Base-by-base conservation (phyloP, 2,113 vertebrate genomes). In the Channa argus region DNA sequence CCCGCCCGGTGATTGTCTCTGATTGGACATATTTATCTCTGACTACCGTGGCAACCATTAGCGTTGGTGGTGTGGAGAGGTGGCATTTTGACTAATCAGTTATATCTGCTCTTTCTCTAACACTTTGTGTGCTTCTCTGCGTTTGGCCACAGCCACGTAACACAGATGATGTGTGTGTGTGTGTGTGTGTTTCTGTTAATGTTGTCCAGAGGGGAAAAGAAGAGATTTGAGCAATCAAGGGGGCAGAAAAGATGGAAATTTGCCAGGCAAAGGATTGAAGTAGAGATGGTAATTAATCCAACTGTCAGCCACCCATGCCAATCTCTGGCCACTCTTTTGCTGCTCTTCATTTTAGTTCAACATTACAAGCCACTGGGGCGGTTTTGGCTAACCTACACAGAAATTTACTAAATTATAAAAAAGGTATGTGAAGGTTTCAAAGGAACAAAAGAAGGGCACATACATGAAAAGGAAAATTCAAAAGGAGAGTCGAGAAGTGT, bases 11-110 rank as follows among this genome's bases (percentile, higher is more conserved):
- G 88, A 92, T 91, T 91, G 86, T 86, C 79, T 84, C 78, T 91
- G 91, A 92, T 90, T 92, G 90, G 89, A 77, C 72, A 52, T 80
- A 84, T 89, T 92, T 91, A 91, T 91, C 88, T 84, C 85, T 77
- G 89, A 86, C 86, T 88, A 67, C 73, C 41, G 77, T 74, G 83
- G 54, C 79, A 81, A 71, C 85, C 88, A 89, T 92, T 88, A 89
- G 89, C 78, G 88, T 89, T 81, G 89, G 91, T 91, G 85, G 82
- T 82, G 63, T 88, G 68, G 82, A 91, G 89, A 90, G 83, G 89
- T 86, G 80, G 83, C 85, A 79, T 84, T 90, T 91, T 87, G 82
- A 86, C 79, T 89, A 84, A 91, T 91, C 86, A 86, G 83, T 85
- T 82, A 63, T 80, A 89, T 88, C 88, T 90, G 82, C 70, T 79